Evolutionary conservation across 2,888 invertebrate species (phyloP).

Genomic region (Aleiodes alternator): DNA sequence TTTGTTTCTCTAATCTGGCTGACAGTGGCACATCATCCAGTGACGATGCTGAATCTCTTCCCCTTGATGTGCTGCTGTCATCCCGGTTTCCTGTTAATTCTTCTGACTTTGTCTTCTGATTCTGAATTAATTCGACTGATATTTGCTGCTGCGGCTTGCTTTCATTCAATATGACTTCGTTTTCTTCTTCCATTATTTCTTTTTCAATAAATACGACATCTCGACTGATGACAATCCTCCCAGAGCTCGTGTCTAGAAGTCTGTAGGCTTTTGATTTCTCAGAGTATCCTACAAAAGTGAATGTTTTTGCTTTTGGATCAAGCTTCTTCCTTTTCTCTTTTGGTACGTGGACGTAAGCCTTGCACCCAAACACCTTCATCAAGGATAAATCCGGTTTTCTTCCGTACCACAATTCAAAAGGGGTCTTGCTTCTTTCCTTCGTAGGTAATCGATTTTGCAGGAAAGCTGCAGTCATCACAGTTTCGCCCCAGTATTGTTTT

Average conservation of each 20-base stretch:
- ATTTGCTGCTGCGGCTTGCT: no score
- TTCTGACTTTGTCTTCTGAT: no score
- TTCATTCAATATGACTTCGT: no score
- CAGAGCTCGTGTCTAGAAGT: not conserved
- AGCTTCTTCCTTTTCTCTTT: constrained; percentile 37
- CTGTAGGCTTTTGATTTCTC: constrained; percentile 26
- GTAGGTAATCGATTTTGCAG: constrained; percentile 55
- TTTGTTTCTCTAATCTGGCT: no score
- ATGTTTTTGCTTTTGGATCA: constrained; percentile 20
- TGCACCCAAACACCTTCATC: constrained; percentile 41
- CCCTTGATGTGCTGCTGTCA: no score
- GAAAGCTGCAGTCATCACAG: constrained; percentile 58
- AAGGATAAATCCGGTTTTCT: constrained; percentile 19
- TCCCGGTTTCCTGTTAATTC: no score
- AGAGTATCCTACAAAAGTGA: constrained; percentile 12
- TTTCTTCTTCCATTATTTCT: not conserved
- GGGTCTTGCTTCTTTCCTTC: constrained; percentile 8
- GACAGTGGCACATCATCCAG: no score
- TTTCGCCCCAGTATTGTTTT: constrained; percentile 61
- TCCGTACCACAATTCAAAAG: constrained; percentile 37
- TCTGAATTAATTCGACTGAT: no score
- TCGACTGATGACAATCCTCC: constrained; percentile 6
- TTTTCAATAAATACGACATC: constrained; percentile 20
- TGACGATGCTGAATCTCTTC: no score
- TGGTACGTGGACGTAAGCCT: constrained; percentile 31